These are phyloP conservation scores for Hirtodrosophila cameraria DNA, from an alignment of 2,888 invertebrate species.

Conservation along the genomic window DNA sequence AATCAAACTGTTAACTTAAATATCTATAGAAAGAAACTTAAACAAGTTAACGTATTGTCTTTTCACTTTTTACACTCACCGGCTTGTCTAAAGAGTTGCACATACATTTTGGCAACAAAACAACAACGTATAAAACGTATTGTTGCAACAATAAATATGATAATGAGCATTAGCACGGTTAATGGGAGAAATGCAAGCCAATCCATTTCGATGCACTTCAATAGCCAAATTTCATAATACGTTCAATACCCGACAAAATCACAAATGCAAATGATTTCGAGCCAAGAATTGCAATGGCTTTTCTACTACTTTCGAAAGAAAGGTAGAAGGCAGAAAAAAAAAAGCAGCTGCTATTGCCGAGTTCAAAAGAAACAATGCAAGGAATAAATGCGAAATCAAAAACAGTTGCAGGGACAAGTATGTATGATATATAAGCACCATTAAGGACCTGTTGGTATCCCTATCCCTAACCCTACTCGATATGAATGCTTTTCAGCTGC, in stretches of 20 bases:
- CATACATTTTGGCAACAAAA: conserved; percentile 39
- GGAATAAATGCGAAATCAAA: conserved; percentile 19
- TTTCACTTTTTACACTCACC: conserved; percentile 27
- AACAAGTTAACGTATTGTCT: background rate
- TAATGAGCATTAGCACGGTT: conserved; percentile 21
- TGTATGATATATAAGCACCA: background rate
- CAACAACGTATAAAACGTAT: conserved; percentile 50
- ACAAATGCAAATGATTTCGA: conserved; percentile 47
- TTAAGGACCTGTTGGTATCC: conserved; percentile 18
- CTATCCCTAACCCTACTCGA: background rate
- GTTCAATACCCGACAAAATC: conserved; percentile 35
- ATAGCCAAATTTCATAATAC: conserved; percentile 13
- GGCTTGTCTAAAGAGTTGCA: conserved; percentile 39
- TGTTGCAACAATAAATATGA: conserved; percentile 14
- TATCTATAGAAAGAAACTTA: too few species aligned
- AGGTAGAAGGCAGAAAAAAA: background rate
- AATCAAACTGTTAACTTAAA: too few species aligned
- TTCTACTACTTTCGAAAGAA: background rate
- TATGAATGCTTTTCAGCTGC: conserved; percentile 17
- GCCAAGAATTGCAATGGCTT: conserved; percentile 3
- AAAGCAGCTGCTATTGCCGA: conserved; percentile 2
- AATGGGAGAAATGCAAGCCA: conserved; percentile 46
- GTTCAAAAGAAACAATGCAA: conserved; percentile 15
- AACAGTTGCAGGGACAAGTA: conserved; percentile 11
- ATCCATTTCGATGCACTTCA: conserved; percentile 29